These are phyloP conservation scores for Leucania comma DNA, from an alignment of 2,888 invertebrate species.

Conservation along the genomic window DNA sequence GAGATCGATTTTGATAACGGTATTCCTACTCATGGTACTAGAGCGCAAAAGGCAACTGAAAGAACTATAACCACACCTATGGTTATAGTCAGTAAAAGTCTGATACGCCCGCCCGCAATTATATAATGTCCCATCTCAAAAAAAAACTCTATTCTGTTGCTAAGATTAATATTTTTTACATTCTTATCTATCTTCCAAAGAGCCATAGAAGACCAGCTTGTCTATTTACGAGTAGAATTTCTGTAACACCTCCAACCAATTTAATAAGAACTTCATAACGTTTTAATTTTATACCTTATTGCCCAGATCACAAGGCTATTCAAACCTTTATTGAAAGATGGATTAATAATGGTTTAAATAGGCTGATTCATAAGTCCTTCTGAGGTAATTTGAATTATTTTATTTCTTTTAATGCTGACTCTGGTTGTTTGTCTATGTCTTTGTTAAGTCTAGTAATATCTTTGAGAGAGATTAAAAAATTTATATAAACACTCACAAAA, in stretches of 20 bases:
- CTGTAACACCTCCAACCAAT: slow-evolving; percentile 25
- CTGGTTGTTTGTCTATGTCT: neutral
- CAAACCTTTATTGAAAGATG: neutral
- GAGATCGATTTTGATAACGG: no score
- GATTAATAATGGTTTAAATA: slow-evolving; percentile 35
- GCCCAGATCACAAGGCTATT: slow-evolving; percentile 5
- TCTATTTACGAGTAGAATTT: slow-evolving; percentile 21
- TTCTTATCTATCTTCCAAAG: neutral
- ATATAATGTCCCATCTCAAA: no score
- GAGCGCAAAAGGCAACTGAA: no score
- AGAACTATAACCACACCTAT: no score
- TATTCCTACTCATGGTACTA: no score
- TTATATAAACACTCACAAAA: no score
- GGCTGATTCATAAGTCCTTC: slow-evolving; percentile 47
- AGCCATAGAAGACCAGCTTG: slow-evolving; percentile 12
- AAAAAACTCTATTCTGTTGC: neutral
- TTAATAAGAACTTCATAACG: slow-evolving; percentile 15
- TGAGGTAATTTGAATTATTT: slow-evolving; percentile 20
- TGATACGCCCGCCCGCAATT: no score
- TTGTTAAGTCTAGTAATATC: neutral
- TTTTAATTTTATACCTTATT: slow-evolving; percentile 13
- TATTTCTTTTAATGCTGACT: slow-evolving; percentile 15
- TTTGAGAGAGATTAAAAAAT: no score
- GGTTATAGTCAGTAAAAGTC: no score
- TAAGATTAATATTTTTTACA: neutral